Percentiles rank a stretch among this genome's conserved stretches.
These are phyloP conservation scores for Notarius quadriscutis DNA, from an alignment of 2,113 vertebrate genomes.

Conservation along the genomic window DNA sequence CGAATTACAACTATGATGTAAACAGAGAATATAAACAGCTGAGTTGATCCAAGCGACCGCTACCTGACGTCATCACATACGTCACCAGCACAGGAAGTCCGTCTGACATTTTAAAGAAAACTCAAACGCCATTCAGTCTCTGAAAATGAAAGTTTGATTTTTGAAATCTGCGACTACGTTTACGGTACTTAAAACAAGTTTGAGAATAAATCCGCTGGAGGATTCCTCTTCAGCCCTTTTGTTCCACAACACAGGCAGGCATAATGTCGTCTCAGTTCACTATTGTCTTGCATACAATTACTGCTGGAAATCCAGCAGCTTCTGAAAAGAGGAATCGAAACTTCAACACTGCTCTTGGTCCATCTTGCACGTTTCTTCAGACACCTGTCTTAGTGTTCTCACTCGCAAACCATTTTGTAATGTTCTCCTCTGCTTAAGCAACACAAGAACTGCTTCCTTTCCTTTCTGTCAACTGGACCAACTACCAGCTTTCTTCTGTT, in stretches of 20 bases:
- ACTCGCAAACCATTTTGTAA: background rate
- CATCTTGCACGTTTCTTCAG: background rate
- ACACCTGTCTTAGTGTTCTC: background rate
- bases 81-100: no score
- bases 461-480: background rate
- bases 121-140: no score
- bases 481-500: background rate
- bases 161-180: no score
- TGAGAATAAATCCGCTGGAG: no score
- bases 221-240: background rate
- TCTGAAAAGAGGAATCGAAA: conserved; percentile 45
- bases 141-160: no score
- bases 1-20: no score
- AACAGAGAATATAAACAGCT: no score
- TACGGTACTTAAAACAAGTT: no score
- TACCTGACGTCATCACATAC: no score
- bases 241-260: background rate
- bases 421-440: background rate
- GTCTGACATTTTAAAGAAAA: no score
- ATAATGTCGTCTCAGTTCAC: conserved; percentile 26
- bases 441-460: background rate
- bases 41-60: no score
- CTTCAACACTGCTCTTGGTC: background rate
- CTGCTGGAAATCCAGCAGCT: conserved; percentile 7
- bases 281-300: conserved; percentile 3